Evolutionary conservation across 2,113 vertebrate species (phyloP).

Genomic region (Carettochelys insculpta): DNA sequence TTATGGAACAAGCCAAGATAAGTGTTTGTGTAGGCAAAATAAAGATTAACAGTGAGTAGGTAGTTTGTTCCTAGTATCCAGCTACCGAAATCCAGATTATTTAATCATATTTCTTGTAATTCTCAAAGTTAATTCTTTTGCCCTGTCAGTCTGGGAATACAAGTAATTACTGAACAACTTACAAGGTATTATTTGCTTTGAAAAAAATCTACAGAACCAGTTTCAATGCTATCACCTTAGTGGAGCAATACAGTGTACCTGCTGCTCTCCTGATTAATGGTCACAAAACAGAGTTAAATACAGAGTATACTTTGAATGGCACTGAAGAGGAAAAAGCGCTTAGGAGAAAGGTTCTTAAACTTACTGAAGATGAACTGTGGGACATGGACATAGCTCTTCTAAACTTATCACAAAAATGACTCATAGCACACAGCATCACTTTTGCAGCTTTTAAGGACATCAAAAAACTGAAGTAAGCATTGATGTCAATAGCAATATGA

Average conservation of each 20-base stretch:
- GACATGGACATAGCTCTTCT: not conserved
- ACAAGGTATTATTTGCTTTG: not conserved
- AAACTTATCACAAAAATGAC: not conserved
- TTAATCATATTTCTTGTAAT: conserved; percentile 67
- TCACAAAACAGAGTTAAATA: not conserved
- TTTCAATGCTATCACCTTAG: not conserved
- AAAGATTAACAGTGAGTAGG: no score
- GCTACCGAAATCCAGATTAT: conserved; percentile 48
- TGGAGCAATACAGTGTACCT: not conserved
- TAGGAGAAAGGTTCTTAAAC: not conserved
- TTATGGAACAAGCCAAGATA: not conserved
- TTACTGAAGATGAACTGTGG: not conserved
- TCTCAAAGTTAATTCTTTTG: conserved; percentile 25
- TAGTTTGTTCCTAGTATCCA: conserved; percentile 58
- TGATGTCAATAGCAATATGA: not conserved
- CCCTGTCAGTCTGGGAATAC: not conserved
- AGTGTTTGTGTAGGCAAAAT: no score
- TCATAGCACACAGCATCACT: not conserved
- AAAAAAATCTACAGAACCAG: not conserved
- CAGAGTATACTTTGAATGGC: not conserved
- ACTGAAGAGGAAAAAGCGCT: not conserved
- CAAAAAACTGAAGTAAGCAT: not conserved
- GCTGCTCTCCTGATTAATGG: not conserved
- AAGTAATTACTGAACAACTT: not conserved
- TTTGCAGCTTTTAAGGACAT: no score